Base-by-base conservation (phyloP, 2,113 vertebrate genomes). In the Urocitellus parryii region DNA sequence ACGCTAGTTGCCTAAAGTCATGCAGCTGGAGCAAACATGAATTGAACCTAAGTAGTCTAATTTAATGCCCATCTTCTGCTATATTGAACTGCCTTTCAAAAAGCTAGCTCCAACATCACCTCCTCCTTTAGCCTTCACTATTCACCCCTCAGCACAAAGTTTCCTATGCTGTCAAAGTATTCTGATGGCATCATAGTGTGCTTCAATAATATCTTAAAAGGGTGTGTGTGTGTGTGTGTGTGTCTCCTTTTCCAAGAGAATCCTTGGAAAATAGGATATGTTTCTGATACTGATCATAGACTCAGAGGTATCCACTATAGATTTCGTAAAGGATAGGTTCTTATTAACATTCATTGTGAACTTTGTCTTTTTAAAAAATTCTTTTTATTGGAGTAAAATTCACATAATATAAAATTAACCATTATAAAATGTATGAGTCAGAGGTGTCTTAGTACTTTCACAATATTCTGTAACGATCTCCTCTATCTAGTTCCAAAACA, bases 171-270 rank as follows among this genome's bases (percentile, higher is more conserved):
- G 18, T 77, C 18, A 18, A 10, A 11, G 20, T 72, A 56, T 77
- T 72, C n/a, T 72, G n/a, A 81, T 91, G 29, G 5, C 39, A 83
- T 65, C 51, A 25, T 78, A 72, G 25, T 88, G 82, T 88, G 22
- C 39, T 77, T 91, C 70, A 48, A 51, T 70, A 95, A 76, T 82
- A 77, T 63, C n/a, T 95, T 93, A 90, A 76, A 72, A 20, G 16
- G 7, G 4, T 65, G 51, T 78, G 20, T 63, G 22, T 81, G 45
- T 86, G 27, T n/a, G n/a, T 63, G 34, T 70, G 37, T 63, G 22
- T 81, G 45, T 86, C 32, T 25, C 29, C 39, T 63, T 32, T 58
- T 58, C 12, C 53, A 81, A 61, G 25, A 58, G 42, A 63, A 72
- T 5, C 1, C 17, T 95, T 82, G 20, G 8, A 95, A 87, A 82